phyloP scores from a whole-genome alignment of 2,888 invertebrate genomes.

The Galerucella calmariensis region DNA sequence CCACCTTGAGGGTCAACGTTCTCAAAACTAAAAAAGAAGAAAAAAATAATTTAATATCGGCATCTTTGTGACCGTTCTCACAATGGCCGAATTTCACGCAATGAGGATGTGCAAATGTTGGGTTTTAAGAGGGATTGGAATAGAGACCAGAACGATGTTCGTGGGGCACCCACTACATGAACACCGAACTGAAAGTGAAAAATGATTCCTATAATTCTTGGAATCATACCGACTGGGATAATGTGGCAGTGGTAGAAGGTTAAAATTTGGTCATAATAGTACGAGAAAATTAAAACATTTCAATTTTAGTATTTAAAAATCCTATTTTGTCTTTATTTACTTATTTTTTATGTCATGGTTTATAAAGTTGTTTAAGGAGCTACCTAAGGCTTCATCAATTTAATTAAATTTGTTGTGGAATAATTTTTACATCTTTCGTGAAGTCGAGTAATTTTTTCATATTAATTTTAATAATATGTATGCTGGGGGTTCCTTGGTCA shows the following conservation, averaged over 20 bases:
- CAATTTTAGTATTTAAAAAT: conserved; percentile 1
- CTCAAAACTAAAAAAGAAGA: conserved; percentile 34
- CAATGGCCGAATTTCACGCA: conserved; percentile 56
- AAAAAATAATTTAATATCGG: conserved; percentile 55
- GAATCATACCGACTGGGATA: conserved; percentile 41
- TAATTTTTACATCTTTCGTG: too few species aligned
- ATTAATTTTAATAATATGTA: too few species aligned
- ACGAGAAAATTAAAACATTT: conserved; percentile 15
- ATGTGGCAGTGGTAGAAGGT: conserved; percentile 39
- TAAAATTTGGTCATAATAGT: conserved; percentile 30
- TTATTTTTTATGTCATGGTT: too few species aligned
- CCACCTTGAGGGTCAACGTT: conserved; percentile 39
- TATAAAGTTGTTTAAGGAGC: too few species aligned
- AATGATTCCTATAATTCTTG: conserved; percentile 55
- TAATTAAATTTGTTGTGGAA: too few species aligned
- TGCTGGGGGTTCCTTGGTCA: too few species aligned
- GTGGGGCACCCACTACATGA: conserved; percentile 51
- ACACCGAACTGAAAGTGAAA: conserved; percentile 53
- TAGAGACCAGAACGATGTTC: conserved; percentile 36
- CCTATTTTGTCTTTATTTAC: too few species aligned
- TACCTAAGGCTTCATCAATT: too few species aligned
- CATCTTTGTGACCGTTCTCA: conserved; percentile 54
- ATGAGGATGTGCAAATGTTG: conserved; percentile 45
- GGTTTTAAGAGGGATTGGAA: conserved; percentile 32
- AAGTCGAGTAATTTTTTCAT: too few species aligned